phyloP scores from a whole-genome alignment of 2,888 invertebrate species.

The Schizaphis graminum region DNA sequence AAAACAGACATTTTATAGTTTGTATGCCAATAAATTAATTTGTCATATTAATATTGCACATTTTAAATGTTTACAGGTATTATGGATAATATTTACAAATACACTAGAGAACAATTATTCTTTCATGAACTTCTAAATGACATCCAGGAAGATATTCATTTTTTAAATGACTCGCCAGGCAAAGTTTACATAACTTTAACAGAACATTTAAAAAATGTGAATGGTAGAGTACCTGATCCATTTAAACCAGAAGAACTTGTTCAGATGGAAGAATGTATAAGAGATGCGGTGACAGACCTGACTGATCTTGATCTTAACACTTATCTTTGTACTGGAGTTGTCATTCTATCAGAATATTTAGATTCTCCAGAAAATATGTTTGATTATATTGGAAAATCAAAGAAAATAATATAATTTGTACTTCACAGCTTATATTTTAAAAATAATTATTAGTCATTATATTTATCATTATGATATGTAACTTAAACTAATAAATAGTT shows the following conservation, averaged over 20 bases:
- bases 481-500: not conserved
- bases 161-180: not conserved
- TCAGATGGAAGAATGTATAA: not conserved
- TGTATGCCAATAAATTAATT: not conserved
- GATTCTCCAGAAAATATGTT: not conserved
- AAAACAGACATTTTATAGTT: not conserved
- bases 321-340: not conserved
- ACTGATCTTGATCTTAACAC: not conserved
- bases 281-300: not conserved
- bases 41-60: not conserved
- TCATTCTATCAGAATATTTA: not conserved
- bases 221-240: not conserved
- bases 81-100: not conserved
- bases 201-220: not conserved
- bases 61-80: not conserved
- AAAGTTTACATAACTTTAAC: slow-evolving; percentile 8
- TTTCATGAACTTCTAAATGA: slow-evolving; percentile 1
- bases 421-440: not conserved
- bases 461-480: not conserved
- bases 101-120: not conserved
- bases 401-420: not conserved
- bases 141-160: not conserved
- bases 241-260: not conserved
- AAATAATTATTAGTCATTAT: not conserved
- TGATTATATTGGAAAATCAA: not conserved